A percentile compares a stretch with the other conserved stretches of the same genome.
Conservation (phyloP, 2,797 vertebrate species). For the Clamator glandarius region DNA sequence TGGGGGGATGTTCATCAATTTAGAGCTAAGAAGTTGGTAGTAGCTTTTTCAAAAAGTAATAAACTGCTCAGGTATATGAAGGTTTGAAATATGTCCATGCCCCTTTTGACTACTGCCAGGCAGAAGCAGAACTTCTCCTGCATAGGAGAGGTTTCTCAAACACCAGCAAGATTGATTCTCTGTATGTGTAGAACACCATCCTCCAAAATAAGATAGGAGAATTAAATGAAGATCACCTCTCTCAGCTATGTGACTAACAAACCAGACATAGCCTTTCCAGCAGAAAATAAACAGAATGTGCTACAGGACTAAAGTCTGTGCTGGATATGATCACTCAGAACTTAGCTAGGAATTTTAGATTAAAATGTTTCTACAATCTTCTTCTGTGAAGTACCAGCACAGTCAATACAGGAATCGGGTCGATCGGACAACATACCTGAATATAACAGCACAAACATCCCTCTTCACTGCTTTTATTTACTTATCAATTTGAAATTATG, state of each 20-base stretch:
- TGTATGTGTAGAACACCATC: neutral
- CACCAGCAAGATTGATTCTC: neutral
- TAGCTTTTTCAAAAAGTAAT: neutral
- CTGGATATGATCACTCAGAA: neutral
- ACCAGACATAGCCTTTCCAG: neutral
- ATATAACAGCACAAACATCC: neutral
- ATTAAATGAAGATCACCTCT: constrained; percentile 2
- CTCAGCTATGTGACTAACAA: neutral
- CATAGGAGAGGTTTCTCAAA: neutral
- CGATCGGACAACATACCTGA: neutral
- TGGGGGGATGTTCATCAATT: neutral
- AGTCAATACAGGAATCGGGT: neutral
- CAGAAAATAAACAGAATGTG: constrained; percentile 34
- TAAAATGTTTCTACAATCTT: neutral
- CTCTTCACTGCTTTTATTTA: neutral
- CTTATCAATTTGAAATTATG: neutral
- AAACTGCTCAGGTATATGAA: neutral
- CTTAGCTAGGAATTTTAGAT: neutral
- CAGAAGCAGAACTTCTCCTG: neutral
- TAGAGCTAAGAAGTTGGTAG: neutral
- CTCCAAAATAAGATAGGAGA: neutral
- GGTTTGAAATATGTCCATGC: neutral
- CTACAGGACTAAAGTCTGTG: neutral
- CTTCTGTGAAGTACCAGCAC: neutral
- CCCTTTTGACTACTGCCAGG: neutral